phyloP scores from a whole-genome alignment of 2,113 vertebrate species.

The Osmerus eperlanus region DNA sequence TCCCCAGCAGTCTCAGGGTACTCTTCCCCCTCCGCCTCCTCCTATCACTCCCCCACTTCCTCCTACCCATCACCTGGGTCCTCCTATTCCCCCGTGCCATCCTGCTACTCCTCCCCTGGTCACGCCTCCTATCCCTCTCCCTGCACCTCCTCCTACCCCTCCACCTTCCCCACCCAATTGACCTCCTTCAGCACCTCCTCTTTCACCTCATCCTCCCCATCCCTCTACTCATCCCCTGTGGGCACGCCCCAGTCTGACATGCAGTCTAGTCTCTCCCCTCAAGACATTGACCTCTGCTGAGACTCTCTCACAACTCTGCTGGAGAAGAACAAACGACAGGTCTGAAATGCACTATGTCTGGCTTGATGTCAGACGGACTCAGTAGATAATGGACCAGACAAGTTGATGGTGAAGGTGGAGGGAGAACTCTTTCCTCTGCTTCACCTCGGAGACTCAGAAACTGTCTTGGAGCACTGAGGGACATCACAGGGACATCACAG shows the following conservation, averaged over 20 bases:
- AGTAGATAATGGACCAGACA: too few species aligned
- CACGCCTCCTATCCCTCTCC: conserved; percentile 76
- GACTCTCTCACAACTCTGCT: conserved; percentile 5
- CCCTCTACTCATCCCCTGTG: conserved; percentile 78
- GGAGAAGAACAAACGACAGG: background rate
- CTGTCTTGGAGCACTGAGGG: too few species aligned
- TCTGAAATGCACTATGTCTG: too few species aligned
- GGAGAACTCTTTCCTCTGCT: too few species aligned
- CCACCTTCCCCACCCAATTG: conserved; percentile 75
- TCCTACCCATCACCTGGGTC: conserved; percentile 66
- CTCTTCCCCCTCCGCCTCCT: conserved; percentile 13
- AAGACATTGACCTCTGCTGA: conserved; percentile 86
- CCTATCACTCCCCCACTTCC: conserved; percentile 45
- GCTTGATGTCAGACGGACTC: too few species aligned
- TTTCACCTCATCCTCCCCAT: conserved; percentile 60
- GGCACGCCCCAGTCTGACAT: conserved; percentile 82
- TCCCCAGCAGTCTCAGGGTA: conserved; percentile 54
- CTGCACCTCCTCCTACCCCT: conserved; percentile 74
- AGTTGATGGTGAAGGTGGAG: background rate
- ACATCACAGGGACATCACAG: too few species aligned
- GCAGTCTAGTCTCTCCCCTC: conserved; percentile 78
- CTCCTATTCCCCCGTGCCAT: background rate
- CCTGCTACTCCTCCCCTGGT: conserved; percentile 73
- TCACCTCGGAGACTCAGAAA: too few species aligned
- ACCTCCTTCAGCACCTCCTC: conserved; percentile 49